Evolutionary conservation across 2,888 invertebrate species (phyloP), one percentile per base, ranked within the genome.

Genomic region (Coremacera marginata): DNA sequence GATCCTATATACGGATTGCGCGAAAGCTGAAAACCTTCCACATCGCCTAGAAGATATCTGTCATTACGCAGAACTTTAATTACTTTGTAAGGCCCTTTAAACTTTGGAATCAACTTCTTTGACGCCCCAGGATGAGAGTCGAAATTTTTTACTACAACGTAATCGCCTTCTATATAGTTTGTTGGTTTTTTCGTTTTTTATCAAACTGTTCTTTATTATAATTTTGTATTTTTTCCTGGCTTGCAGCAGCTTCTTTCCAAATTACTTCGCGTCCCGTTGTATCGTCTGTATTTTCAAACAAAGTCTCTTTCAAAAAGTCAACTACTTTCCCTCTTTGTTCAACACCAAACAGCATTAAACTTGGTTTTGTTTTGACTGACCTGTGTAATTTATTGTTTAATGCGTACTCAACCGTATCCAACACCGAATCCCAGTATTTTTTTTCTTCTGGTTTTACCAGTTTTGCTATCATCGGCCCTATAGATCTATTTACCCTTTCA

Each of bases 391-490:
- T 52, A 52, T 52, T 52, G 7, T 52, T 52, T 14, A 52, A n/a
- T 52, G 52, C n/a, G 7, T 16, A 52, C 7, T n/a, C 52, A 8
- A 52, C 52, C 2, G 52, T 52, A n/a, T 52, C 52, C 7, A 52
- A 16, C 16, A 52, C 52, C 3, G 52, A n/a, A 52, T 52, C 52
- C 31, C 31, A 31, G 31, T 31, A 31, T 31, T 4, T 5, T 27
- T 19, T 19, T 19, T 19, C 5, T 19, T 71, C 57, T 0, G 37
- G 14, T 9, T 49, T 34, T 0, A 70, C 63, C 22, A 76, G 31
- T 55, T 76, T 70, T 4, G 72, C 65, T 31, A 78, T 49, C 75
- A 78, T 71, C 8, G 71, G 65, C 34, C 37, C 68, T 27, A 75
- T 19, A 5, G 16, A 16, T 22, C 71, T 71, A 31, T 72, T 72